Evolutionary conservation across 1,140 invertebrate species (phyloP).

Genomic region (Myzus persicae): DNA sequence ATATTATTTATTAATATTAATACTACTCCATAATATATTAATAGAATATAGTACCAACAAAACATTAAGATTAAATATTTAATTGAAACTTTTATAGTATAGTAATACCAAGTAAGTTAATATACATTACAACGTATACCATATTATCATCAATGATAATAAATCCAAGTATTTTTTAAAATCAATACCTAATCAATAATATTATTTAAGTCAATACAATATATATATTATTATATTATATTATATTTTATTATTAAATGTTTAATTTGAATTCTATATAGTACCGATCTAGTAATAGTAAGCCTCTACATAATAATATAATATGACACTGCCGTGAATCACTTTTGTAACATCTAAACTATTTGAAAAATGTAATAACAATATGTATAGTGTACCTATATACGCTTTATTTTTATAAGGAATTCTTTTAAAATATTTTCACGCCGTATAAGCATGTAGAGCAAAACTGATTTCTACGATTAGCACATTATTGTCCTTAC

Average conservation of each 20-base stretch:
- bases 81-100: neutral
- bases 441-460: conserved; percentile 36
- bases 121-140: neutral
- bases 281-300: neutral
- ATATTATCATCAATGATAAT: neutral
- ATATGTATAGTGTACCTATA: neutral
- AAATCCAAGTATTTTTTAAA: neutral
- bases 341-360: neutral
- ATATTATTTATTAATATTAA: neutral
- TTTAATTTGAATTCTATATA: neutral
- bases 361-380: neutral
- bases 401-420: neutral
- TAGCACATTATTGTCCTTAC: conserved; percentile 28
- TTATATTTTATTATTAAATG: neutral
- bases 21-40: neutral
- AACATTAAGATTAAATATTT: neutral
- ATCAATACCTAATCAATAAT: neutral
- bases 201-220: neutral
- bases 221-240: neutral
- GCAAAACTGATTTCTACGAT: conserved; percentile 35
- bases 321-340: neutral
- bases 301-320: neutral
- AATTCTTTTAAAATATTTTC: conserved; percentile 32
- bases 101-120: neutral
- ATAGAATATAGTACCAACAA: neutral